A percentile compares a stretch with the other conserved stretches of the same genome.
These are phyloP conservation scores for Mellilla xanthometata DNA, from an alignment of 2,888 invertebrate genomes.

Conservation along the genomic window DNA sequence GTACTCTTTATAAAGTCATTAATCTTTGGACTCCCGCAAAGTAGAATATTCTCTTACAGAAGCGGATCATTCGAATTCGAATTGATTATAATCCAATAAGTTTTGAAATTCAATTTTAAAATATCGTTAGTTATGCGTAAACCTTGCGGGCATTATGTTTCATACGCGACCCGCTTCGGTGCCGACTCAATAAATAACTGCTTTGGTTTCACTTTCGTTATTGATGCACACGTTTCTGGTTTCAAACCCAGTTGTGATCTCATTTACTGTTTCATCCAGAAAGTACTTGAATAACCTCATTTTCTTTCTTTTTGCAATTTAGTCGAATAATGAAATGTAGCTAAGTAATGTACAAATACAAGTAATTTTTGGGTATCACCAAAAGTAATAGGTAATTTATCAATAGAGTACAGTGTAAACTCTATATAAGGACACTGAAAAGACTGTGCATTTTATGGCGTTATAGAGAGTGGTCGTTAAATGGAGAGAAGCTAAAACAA, in stretches of 20 bases:
- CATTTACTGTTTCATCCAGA: conserved; percentile 1
- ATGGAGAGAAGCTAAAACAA: too few species aligned
- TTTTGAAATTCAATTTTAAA: background rate
- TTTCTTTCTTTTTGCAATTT: too few species aligned
- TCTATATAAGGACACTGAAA: too few species aligned
- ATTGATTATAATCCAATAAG: background rate
- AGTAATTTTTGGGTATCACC: too few species aligned
- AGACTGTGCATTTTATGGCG: too few species aligned
- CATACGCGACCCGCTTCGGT: background rate
- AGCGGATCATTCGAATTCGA: background rate
- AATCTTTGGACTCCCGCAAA: conserved; percentile 18
- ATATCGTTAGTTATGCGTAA: background rate
- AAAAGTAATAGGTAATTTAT: too few species aligned
- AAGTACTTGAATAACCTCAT: too few species aligned
- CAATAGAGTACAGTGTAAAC: too few species aligned
- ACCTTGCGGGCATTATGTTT: background rate
- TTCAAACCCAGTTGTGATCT: background rate
- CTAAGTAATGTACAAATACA: too few species aligned
- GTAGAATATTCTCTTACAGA: background rate
- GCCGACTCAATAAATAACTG: conserved; percentile 10
- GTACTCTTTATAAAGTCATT: conserved; percentile 16
- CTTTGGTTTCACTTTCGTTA: conserved; percentile 11
- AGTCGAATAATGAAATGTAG: too few species aligned
- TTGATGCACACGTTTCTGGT: background rate
- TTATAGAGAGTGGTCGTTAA: too few species aligned